phyloP scores from a whole-genome alignment of 2,797 vertebrate genomes.

The Coreius guichenoti region DNA sequence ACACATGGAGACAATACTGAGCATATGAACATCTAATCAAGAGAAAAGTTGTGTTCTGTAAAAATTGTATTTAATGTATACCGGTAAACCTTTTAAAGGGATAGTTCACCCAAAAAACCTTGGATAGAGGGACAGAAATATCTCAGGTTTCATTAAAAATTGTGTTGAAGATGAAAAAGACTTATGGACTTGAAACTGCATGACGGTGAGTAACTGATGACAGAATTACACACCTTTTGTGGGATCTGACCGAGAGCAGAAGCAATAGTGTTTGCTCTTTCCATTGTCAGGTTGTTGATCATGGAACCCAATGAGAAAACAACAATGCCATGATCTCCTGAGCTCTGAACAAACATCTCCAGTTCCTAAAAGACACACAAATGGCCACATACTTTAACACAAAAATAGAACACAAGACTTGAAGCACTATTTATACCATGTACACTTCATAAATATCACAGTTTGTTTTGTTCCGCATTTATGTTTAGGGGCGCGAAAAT shows the following conservation, averaged over 20 bases:
- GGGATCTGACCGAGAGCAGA: slow-evolving; percentile 82
- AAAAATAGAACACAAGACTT: neutral
- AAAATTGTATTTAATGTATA: too few species aligned
- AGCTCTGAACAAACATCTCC: slow-evolving; percentile 86
- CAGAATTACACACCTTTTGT: slow-evolving; percentile 79
- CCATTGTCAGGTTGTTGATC: slow-evolving; percentile 80
- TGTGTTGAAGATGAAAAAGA: too few species aligned
- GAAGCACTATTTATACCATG: neutral
- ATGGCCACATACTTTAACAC: neutral
- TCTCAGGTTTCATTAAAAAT: too few species aligned
- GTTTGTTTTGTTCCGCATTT: too few species aligned
- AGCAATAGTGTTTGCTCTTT: slow-evolving; percentile 80
- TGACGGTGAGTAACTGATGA: too few species aligned
- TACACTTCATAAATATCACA: neutral
- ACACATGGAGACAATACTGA: neutral
- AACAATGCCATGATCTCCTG: slow-evolving; percentile 83
- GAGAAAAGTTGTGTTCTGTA: too few species aligned
- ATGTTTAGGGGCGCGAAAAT: too few species aligned
- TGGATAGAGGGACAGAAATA: too few species aligned
- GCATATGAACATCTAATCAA: neutral
- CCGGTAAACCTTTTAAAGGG: too few species aligned
- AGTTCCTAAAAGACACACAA: slow-evolving; percentile 77
- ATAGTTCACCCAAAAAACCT: too few species aligned
- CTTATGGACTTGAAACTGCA: too few species aligned
- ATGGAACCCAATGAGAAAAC: slow-evolving; percentile 87